These are phyloP conservation scores for Myiagra hebetior DNA, from an alignment of 2,113 vertebrate genomes.

Conservation along the genomic window DNA sequence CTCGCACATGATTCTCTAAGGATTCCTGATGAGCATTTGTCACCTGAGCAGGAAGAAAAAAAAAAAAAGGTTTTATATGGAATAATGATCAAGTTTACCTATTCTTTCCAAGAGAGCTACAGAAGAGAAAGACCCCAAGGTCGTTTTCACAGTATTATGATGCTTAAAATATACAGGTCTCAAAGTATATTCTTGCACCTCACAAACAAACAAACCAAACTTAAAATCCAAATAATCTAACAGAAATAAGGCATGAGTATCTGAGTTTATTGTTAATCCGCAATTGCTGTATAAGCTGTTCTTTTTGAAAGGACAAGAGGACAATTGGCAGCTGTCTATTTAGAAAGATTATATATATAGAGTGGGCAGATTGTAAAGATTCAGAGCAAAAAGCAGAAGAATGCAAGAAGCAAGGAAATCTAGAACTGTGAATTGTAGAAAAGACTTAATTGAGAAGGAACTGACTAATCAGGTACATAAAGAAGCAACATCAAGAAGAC, in stretches of 20 bases:
- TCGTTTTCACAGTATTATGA: neutral
- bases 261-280: neutral
- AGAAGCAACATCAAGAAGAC: neutral
- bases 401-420: neutral
- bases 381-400: neutral
- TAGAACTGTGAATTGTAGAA: neutral
- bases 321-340: neutral
- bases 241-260: neutral
- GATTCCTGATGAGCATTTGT: conserved; percentile 81
- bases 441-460: neutral
- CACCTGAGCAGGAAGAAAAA: conserved; percentile 66
- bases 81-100: conserved; percentile 18
- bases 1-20: conserved; percentile 84
- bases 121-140: neutral
- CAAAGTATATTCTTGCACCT: neutral
- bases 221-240: neutral
- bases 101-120: neutral
- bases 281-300: neutral
- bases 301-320: neutral
- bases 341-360: neutral
- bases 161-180: neutral
- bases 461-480: neutral
- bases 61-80: neutral
- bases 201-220: neutral
- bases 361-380: neutral